Conservation (phyloP, 1,140 invertebrate species). For the Polypedilum pembai region DNA sequence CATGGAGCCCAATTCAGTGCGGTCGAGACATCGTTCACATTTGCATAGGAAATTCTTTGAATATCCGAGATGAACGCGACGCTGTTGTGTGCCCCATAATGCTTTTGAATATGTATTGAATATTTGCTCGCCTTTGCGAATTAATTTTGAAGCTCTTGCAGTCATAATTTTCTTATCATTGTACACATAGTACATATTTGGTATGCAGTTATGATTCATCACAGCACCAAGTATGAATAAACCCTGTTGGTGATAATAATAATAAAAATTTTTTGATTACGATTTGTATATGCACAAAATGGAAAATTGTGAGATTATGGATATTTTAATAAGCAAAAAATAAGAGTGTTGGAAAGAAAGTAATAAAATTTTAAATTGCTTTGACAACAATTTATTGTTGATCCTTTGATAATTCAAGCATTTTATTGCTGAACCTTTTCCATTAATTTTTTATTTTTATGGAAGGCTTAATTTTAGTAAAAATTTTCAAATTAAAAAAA, state of each 20-base stretch:
- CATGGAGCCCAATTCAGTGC: conserved; percentile 51
- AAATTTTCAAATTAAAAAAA: too few species aligned
- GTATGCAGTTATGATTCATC: conserved; percentile 61
- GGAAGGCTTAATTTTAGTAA: too few species aligned
- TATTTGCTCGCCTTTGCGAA: conserved; percentile 55
- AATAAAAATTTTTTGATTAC: too few species aligned
- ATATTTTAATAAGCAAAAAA: too few species aligned
- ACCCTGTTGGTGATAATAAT: conserved; percentile 38
- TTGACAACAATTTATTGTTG: too few species aligned
- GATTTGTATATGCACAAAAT: too few species aligned
- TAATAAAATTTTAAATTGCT: too few species aligned
- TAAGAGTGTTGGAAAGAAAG: too few species aligned
- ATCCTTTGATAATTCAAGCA: too few species aligned
- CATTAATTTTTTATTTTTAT: too few species aligned
- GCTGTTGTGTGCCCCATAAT: conserved; percentile 57
- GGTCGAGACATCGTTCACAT: conserved; percentile 59
- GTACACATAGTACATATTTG: conserved; percentile 59
- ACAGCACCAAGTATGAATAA: conserved; percentile 61
- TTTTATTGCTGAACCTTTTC: too few species aligned
- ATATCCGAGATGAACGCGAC: conserved; percentile 52
- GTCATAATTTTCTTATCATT: conserved; percentile 49
- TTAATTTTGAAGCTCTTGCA: conserved; percentile 51
- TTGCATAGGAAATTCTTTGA: conserved; percentile 64
- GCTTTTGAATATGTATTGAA: conserved; percentile 59
- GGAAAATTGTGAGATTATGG: too few species aligned